Evolutionary conservation across 1,140 invertebrate genomes (phyloP), one percentile per base, ranked within the genome.

Genomic region (Tribolium castaneum): DNA sequence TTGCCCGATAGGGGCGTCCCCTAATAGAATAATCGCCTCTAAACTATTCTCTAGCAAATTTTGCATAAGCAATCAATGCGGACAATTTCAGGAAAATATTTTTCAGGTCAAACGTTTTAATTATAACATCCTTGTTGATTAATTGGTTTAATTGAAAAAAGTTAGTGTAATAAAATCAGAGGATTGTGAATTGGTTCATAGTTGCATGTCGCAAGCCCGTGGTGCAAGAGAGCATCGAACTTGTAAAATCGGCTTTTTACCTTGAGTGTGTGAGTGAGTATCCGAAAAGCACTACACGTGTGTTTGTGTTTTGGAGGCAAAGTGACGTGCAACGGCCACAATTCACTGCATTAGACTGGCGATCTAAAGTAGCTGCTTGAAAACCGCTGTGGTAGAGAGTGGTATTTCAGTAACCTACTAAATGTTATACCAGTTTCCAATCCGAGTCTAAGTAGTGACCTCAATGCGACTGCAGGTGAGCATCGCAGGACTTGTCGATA

Each of bases 331-430:
- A 66, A 35, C 59, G 45, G 30, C n/a, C 59, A 66, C 59, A 66
- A 34, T 66, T 66, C 59, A 66, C 59, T 66, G 59, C 59, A 35
- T 66, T 66, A 66, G 59, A 66, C 59, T 66, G 59, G 30, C 59
- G 59, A 35, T 66, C 13, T 35, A 35, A 59, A 66, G 59, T 35
- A 66, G 59, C 59, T 13, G 59, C 13, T 30, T 35, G n/a, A 14
- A 35, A 35, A 66, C 30, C 3, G 14, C 25, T 66, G 59, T 30
- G 59, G 59, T 76, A 76, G 75, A 76, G 75, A 76, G 59, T 76
- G 75, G 75, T 76, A 76, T 76, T 76, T 76, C 75, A 22, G 45
- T 76, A 54, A 54, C 75, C 75, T 76, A 76, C 75, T 76, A 76
- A 76, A 70, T 50, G 56, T 70, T 70, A 76, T 70, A 70, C 75